Percentiles rank a stretch among this genome's conserved stretches.
Evolutionary conservation across 2,113 vertebrate genomes (phyloP).

Genomic region (Callipepla californica): DNA sequence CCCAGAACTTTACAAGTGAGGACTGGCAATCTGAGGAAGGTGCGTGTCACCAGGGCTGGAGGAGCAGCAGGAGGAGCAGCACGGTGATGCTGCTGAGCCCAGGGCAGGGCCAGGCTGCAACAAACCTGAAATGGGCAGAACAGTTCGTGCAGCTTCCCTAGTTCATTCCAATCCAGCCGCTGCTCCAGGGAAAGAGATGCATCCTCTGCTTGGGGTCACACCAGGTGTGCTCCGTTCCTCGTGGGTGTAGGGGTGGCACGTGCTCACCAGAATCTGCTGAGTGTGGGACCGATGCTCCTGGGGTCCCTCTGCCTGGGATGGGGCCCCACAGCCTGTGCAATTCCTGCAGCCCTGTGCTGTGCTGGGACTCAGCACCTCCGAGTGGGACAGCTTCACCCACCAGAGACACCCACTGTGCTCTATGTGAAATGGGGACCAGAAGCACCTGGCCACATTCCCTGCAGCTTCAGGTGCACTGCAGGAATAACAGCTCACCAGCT

Average conservation of each 20-base stretch:
- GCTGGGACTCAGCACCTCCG: not conserved
- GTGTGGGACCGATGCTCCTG: accelerated
- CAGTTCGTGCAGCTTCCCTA: not conserved
- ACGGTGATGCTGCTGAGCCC: not conserved
- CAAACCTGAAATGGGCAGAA: not conserved
- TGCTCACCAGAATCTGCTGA: not conserved
- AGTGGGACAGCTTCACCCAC: not conserved
- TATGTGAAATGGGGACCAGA: not conserved
- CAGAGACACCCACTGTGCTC: accelerated
- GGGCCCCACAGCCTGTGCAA: not conserved
- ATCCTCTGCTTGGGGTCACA: not conserved
- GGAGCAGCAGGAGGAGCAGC: not conserved
- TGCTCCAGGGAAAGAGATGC: not conserved
- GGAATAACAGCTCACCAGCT: conserved; percentile 60
- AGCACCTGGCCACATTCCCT: conserved; percentile 26
- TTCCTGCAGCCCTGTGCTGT: not conserved
- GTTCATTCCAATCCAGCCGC: accelerated
- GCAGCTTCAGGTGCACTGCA: not conserved
- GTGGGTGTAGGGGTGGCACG: not conserved
- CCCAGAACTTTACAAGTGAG: not conserved
- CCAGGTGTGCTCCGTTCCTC: not conserved
- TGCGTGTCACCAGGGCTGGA: not conserved
- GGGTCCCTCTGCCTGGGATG: not conserved
- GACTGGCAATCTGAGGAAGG: not conserved
- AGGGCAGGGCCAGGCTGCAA: not conserved